Evolutionary conservation across 2,113 vertebrate genomes (phyloP).

Genomic region (Anas platyrhynchos): DNA sequence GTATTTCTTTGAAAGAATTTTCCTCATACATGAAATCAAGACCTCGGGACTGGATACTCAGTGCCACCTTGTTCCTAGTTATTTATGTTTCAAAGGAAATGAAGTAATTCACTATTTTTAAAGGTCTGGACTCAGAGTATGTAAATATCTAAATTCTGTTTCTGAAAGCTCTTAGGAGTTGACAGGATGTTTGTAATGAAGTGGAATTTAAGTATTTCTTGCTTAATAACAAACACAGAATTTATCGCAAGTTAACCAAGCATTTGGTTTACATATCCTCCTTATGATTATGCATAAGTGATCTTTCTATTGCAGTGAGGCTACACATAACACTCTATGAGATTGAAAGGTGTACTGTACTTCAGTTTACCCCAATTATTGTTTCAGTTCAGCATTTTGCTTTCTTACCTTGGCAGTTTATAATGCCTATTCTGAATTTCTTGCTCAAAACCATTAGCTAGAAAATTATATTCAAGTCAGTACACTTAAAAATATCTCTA

Average conservation of each 20-base stretch:
- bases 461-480: background rate
- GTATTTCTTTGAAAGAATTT: background rate
- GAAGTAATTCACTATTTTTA: background rate
- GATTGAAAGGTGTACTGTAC: background rate
- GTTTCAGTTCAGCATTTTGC: background rate
- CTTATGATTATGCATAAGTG: background rate
- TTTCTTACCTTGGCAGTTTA: background rate
- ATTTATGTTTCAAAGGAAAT: background rate
- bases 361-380: background rate
- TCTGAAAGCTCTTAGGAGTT: background rate
- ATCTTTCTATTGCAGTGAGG: background rate
- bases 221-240: background rate
- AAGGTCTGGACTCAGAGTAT: background rate
- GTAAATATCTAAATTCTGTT: background rate
- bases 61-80: background rate
- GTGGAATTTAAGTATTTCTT: background rate
- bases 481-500: background rate
- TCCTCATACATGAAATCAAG: background rate
- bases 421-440: background rate
- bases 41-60: background rate
- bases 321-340: background rate
- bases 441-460: background rate
- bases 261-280: background rate
- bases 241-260: background rate
- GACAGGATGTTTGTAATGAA: background rate